Evolutionary conservation across 2,888 invertebrate genomes (phyloP).

Genomic region (Mesodorylaimus sp.): DNA sequence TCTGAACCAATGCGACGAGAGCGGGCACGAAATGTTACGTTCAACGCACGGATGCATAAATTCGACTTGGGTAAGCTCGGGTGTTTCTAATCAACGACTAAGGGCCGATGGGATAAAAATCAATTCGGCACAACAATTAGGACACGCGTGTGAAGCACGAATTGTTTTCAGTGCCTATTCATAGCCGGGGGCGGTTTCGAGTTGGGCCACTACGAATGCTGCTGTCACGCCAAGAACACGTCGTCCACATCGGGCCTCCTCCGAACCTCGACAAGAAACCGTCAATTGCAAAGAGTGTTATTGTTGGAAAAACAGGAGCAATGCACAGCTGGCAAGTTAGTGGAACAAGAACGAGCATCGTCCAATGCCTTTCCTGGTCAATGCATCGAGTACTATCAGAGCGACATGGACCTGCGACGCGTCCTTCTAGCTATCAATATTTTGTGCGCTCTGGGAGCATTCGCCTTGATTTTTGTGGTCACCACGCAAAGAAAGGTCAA

Average conservation of each 20-base stretch:
- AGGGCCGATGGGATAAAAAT: too few relatives aligned
- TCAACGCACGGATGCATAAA: not conserved
- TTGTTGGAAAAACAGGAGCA: too few relatives aligned
- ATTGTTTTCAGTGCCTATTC: conserved; percentile 26
- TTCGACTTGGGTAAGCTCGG: not conserved
- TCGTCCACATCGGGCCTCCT: too few relatives aligned
- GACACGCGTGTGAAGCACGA: not conserved
- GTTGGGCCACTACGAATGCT: conserved; percentile 3
- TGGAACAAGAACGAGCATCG: not conserved
- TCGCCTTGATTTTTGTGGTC: conserved; percentile 19
- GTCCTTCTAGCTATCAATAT: conserved; percentile 20
- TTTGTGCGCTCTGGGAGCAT: conserved; percentile 16
- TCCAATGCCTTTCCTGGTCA: not conserved
- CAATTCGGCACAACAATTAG: not conserved
- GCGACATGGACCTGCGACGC: conserved; percentile 11
- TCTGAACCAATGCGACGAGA: not conserved
- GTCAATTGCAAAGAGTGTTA: too few relatives aligned
- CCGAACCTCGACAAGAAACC: too few relatives aligned
- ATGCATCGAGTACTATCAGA: too few relatives aligned
- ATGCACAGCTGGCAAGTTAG: not conserved
- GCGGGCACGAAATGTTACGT: not conserved
- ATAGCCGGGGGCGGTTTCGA: conserved; percentile 11
- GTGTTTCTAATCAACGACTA: not conserved
- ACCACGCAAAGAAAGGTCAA: conserved; percentile 11
- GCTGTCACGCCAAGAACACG: too few relatives aligned